Evolutionary conservation across 2,888 invertebrate species (phyloP), one percentile per base, ranked within the genome.

Genomic region (Mesochorus sp.): DNA sequence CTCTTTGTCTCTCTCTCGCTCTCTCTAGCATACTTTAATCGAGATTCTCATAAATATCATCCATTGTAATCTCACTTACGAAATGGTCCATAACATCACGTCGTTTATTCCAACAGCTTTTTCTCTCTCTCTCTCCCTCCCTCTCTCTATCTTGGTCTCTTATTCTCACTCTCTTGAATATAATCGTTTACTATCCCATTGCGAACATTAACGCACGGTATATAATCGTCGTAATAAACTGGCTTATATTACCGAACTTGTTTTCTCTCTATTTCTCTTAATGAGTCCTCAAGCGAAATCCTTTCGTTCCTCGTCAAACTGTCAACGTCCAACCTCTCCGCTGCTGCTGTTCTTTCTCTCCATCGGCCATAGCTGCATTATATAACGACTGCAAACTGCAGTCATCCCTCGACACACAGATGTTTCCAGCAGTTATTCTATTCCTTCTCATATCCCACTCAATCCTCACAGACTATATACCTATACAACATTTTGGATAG

Each of bases 391-490:
- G 68, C 47, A 59, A 64, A 71, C 26, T 57, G 28, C 64, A 70
- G 64, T 64, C 70, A 42, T 71, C 70, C 42, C 70, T 76, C 70
- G 57, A 71, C 76, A 47, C 34, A 59, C 59, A 49, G 24, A 19
- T 51, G 57, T 59, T 59, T 31, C 49, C 39, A 59, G 8, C 47
- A n/a, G 39, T 39, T 49, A 74, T 76, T 71, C 57, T 44, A 55
- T 62, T 70, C 53, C 53, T 55, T 55, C 75, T 68, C 68, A 14
- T 21, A 24, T 12, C 19, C 12, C 47, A 49, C 47, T 64, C 47
- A 64, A 49, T 49, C 62, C 17, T 55, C 34, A 34, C 3, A 21
- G 21, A 3, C 14, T 3, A 39, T 37, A 51, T 26, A 3, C 14
- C 31, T 47, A 21, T 19, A 21, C 62, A 31, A 10, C 4, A 28